Evolutionary conservation across 2,797 vertebrate species (phyloP).

Genomic region (Crocodylus rhombifer): DNA sequence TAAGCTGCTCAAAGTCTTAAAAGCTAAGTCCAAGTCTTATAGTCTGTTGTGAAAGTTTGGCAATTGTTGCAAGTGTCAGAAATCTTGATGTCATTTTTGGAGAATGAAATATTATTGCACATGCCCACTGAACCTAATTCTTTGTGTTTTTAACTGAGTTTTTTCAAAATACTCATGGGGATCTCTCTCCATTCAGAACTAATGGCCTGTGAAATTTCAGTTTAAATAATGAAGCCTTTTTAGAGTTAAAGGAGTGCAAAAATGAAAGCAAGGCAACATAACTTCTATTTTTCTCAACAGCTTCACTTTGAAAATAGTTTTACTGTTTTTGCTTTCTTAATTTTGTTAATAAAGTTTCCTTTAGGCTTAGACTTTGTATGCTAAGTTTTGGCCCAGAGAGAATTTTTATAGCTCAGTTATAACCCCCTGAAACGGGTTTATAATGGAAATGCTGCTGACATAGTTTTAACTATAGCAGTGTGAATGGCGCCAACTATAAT

Average conservation of each 20-base stretch:
- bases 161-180: conserved; percentile 60
- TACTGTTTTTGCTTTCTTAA: conserved; percentile 1
- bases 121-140: conserved; percentile 66
- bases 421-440: background rate
- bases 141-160: conserved; percentile 43
- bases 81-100: conserved; percentile 26
- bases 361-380: background rate
- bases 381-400: conserved; percentile 25
- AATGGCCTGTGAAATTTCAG: conserved; percentile 63
- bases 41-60: background rate
- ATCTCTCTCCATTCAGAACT: conserved; percentile 56
- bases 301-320: background rate
- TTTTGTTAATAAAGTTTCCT: conserved; percentile 1
- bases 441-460: conserved; percentile 60
- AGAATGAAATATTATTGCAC: conserved; percentile 32
- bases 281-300: background rate
- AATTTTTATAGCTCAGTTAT: conserved; percentile 52
- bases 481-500: conserved; percentile 57
- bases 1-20: conserved; percentile 38
- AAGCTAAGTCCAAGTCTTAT: conserved; percentile 4
- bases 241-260: conserved; percentile 18
- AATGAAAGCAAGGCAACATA: conserved; percentile 10
- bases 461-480: conserved; percentile 13
- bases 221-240: conserved; percentile 50
- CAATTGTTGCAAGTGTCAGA: conserved; percentile 24